These are phyloP conservation scores for Dicrostonyx torquatus DNA, from an alignment of 2,797 vertebrate genomes.

Conservation along the genomic window DNA sequence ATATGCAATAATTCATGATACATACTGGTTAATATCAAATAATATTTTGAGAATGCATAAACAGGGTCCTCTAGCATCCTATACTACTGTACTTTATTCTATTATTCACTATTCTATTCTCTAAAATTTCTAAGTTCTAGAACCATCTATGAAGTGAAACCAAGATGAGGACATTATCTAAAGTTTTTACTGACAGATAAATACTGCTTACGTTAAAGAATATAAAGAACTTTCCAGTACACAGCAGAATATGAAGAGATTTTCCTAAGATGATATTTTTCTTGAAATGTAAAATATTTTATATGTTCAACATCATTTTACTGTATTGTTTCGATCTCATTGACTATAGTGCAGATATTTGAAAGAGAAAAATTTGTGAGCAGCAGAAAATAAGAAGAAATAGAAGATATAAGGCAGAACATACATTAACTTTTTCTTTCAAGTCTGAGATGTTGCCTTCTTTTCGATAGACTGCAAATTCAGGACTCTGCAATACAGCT, in stretches of 20 bases:
- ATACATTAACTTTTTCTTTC: constrained; percentile 96
- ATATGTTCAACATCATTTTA: not conserved
- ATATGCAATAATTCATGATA: not conserved
- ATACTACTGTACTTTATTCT: not conserved
- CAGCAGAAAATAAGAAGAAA: constrained; percentile 45
- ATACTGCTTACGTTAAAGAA: not conserved
- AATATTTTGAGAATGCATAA: constrained; percentile 11
- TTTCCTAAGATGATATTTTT: not conserved
- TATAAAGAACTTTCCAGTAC: not conserved
- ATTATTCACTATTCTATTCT: not conserved
- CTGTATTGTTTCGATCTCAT: not conserved
- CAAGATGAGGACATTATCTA: not conserved
- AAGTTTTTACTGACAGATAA: constrained; percentile 3
- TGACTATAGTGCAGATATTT: not conserved
- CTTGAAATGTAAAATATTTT: not conserved
- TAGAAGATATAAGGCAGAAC: constrained; percentile 66
- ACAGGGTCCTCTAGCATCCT: not conserved
- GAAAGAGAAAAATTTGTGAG: not conserved
- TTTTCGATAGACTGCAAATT: constrained; percentile 94
- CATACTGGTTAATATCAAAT: not conserved
- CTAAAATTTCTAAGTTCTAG: not conserved
- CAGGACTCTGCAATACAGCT: constrained; percentile 95
- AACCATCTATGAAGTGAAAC: not conserved
- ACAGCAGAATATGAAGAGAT: constrained; percentile 16
- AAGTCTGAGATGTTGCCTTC: constrained; percentile 95